Base-by-base conservation (phyloP, 2,888 invertebrate genomes). In the Rhimphoctona megacephalus region DNA sequence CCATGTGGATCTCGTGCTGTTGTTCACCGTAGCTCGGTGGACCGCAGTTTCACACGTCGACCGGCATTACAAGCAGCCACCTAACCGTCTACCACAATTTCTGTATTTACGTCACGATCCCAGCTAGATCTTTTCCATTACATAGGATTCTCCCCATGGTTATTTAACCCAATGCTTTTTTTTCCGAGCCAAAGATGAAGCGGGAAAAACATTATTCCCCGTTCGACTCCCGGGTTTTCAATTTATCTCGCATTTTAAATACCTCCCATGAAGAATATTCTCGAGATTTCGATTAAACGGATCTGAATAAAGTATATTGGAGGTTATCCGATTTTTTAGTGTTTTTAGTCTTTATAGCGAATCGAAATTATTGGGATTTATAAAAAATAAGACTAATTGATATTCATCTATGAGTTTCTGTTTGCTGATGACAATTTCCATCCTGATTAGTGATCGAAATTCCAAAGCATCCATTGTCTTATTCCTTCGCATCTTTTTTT, bases 51-150 rank as follows among this genome's bases (percentile, higher is more conserved):
- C 81, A 70, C 86, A 81, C 84, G 81, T 73, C 54, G 79, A 80
- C 69, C 70, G 72, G 46, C 78, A 69, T 70, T 49, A 43, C 72
- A 73, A 81, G 69, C 81, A 43, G 67, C 64, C 49, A 61, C 54
- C 49, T 39, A 69, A 76, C n/a, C 64, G 66, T 52, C 69, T 54
- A 73, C 46, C 70, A 70, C 78, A 69, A 69, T 76, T 84, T 84
- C 36, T 79, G 64, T 81, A 86, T 84, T 84, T 86, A 79, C 64
- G 81, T 81, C 86, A 86, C 83, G 86, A 83, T 86, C 77, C 1
- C 67, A 11, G 76, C 74, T 43, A 76, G 57, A 66, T 77, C 57
- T 78, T 86, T 86, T 81, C 74, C 84, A 81, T 84, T 67, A 86
- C 78, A 86, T 78, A 74, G 84, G 70, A 86, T 84, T 84, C 84